Percentiles rank a stretch among this genome's conserved stretches.
Conservation (phyloP, 2,113 vertebrate genomes). For the Alces alces region DNA sequence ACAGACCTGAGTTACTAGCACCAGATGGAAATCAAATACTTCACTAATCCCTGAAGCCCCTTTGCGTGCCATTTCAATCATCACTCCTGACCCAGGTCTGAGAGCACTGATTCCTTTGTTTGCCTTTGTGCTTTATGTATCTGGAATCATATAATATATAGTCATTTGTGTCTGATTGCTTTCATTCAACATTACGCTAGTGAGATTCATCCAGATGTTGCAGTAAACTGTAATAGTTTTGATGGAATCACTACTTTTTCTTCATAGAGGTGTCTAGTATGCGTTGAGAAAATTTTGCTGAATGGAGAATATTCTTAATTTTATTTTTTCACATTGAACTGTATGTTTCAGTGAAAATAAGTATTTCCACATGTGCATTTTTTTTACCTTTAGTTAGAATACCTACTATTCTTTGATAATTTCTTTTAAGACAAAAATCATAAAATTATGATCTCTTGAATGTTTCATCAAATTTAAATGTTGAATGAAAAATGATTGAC, state of each 20-base stretch:
- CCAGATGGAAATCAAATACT: not conserved
- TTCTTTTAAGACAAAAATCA: not conserved
- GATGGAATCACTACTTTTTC: not conserved
- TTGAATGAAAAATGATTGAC: not conserved
- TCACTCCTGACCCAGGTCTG: not conserved
- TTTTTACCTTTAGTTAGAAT: not conserved
- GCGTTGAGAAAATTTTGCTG: not conserved
- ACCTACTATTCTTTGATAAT: not conserved
- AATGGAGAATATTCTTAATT: not conserved
- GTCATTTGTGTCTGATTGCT: not conserved
- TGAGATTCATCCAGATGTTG: not conserved
- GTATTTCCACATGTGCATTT: not conserved
- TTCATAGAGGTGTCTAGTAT: not conserved
- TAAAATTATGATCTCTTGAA: not conserved
- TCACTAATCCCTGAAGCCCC: not conserved
- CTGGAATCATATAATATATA: not conserved
- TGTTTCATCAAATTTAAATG: not conserved
- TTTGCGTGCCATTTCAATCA: accelerated
- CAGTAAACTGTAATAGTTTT: not conserved
- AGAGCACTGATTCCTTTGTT: not conserved
- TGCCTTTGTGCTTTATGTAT: not conserved
- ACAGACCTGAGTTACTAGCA: not conserved
- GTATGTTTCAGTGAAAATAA: not conserved
- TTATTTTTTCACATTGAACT: not conserved
- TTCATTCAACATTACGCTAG: not conserved